A percentile compares a stretch with the other conserved stretches of the same genome.
Evolutionary conservation across 2,888 invertebrate species (phyloP).

Genomic region (Acrocera orbiculus): DNA sequence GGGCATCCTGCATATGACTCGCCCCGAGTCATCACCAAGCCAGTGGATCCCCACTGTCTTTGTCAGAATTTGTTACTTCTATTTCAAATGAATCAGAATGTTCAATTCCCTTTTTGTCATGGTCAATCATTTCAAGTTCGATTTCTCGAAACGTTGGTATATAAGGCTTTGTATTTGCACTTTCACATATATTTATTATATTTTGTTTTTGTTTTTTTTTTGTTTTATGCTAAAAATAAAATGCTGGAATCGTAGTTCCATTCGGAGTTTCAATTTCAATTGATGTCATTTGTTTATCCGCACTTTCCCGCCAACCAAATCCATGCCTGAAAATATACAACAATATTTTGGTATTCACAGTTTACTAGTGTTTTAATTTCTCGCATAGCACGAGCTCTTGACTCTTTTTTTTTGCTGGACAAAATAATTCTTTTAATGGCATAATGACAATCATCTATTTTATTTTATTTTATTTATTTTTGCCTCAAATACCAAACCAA

Average conservation of each 20-base stretch:
- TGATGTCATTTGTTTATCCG: conserved; percentile 41
- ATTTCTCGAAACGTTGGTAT: conserved; percentile 1
- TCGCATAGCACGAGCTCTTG: conserved; percentile 74
- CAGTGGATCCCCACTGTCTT: no score
- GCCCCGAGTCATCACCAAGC: no score
- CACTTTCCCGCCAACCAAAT: conserved; percentile 68
- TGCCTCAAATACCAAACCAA: conserved; percentile 92
- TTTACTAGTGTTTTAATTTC: conserved; percentile 91
- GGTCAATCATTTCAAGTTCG: not conserved
- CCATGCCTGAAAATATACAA: conserved; percentile 93
- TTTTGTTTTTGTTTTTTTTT: no score
- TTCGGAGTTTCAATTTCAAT: conserved; percentile 30
- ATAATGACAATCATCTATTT: conserved; percentile 84
- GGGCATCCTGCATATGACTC: no score
- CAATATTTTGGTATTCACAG: conserved; percentile 87
- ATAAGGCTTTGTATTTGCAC: conserved; percentile 1
- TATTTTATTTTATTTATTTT: no score
- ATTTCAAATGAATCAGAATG: conserved; percentile 30
- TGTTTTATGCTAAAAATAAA: no score
- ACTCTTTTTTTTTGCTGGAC: conserved; percentile 63
- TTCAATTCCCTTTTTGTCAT: conserved; percentile 16
- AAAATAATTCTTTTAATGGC: conserved; percentile 88
- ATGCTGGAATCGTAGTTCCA: conserved; percentile 19
- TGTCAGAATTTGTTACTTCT: conserved; percentile 27
- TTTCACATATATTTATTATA: conserved; percentile 2